These are phyloP conservation scores for Phragmatobia fuliginosa DNA, from an alignment of 2,888 invertebrate species.

Conservation along the genomic window DNA sequence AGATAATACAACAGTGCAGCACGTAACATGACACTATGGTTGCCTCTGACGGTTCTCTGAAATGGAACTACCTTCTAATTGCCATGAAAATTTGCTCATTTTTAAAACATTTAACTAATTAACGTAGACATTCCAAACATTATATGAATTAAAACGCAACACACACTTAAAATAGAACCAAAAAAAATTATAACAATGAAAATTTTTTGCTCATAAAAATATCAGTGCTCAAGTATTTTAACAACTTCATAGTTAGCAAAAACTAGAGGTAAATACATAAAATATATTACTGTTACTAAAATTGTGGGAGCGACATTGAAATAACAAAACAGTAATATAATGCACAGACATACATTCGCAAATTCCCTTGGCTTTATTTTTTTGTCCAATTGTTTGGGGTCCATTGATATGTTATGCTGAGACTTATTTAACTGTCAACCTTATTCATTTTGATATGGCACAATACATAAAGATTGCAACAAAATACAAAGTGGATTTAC, in stretches of 20 bases:
- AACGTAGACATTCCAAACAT: background rate
- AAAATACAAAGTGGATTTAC: background rate
- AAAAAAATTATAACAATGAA: conserved; percentile 2
- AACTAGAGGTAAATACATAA: conserved; percentile 9
- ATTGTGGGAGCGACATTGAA: conserved; percentile 31
- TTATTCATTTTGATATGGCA: background rate
- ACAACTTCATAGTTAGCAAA: conserved; percentile 15
- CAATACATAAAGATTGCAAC: background rate
- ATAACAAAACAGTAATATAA: conserved; percentile 21
- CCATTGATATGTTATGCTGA: conserved; percentile 1
- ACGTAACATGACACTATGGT: too few species aligned
- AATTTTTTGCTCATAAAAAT: conserved; percentile 9
- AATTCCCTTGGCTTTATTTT: conserved; percentile 19
- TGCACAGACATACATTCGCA: conserved; percentile 16
- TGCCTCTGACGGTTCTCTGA: too few species aligned
- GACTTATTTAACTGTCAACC: background rate
- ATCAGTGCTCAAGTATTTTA: conserved; percentile 9
- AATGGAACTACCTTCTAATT: too few species aligned
- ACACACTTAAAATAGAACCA: background rate
- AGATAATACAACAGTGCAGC: too few species aligned
- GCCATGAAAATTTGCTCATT: too few species aligned
- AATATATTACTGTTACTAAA: conserved; percentile 16
- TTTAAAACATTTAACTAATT: too few species aligned
- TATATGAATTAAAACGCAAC: background rate
- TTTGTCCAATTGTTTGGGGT: conserved; percentile 11